Percentiles rank a stretch among this genome's conserved stretches.
Conservation (phyloP, 2,113 vertebrate genomes). For the Eudyptes chrysolophus region DNA sequence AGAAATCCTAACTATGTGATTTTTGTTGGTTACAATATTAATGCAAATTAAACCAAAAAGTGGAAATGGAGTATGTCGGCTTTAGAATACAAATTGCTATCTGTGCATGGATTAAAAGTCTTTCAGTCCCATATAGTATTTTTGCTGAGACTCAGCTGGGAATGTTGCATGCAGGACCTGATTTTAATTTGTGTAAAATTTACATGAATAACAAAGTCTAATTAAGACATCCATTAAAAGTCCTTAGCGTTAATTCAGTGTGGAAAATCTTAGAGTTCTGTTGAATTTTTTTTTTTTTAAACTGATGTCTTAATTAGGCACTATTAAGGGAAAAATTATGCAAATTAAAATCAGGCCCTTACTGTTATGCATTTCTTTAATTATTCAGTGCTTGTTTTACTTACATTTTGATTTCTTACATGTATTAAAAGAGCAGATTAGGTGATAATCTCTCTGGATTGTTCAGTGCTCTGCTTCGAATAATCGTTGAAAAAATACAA, state of each 20-base stretch:
- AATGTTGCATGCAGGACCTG: constrained; percentile 72
- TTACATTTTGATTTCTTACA: constrained; percentile 73
- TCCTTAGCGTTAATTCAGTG: constrained; percentile 80
- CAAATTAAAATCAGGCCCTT: constrained; percentile 77
- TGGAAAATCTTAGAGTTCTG: constrained; percentile 76
- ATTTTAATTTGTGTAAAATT: constrained; percentile 83
- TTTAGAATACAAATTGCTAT: constrained; percentile 67
- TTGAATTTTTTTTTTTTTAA: constrained; percentile 64
- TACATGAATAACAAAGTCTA: constrained; percentile 82
- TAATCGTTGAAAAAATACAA: constrained; percentile 26
- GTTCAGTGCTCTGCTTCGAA: constrained; percentile 37
- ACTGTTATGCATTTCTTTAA: constrained; percentile 76
- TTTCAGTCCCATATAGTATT: constrained; percentile 40
- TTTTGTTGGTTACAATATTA: constrained; percentile 15
- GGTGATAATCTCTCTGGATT: constrained; percentile 65
- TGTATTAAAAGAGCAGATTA: constrained; percentile 72
- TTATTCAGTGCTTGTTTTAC: constrained; percentile 75
- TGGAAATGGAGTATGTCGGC: not conserved
- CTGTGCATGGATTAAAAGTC: constrained; percentile 45
- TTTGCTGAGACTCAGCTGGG: constrained; percentile 74
- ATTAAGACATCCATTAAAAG: constrained; percentile 81
- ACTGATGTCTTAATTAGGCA: constrained; percentile 79
- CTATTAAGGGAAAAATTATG: constrained; percentile 76
- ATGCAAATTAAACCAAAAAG: constrained; percentile 19
- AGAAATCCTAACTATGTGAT: not conserved